These are phyloP conservation scores for Cheirogaleus major DNA, from an alignment of 2,797 vertebrate species.

Conservation along the genomic window DNA sequence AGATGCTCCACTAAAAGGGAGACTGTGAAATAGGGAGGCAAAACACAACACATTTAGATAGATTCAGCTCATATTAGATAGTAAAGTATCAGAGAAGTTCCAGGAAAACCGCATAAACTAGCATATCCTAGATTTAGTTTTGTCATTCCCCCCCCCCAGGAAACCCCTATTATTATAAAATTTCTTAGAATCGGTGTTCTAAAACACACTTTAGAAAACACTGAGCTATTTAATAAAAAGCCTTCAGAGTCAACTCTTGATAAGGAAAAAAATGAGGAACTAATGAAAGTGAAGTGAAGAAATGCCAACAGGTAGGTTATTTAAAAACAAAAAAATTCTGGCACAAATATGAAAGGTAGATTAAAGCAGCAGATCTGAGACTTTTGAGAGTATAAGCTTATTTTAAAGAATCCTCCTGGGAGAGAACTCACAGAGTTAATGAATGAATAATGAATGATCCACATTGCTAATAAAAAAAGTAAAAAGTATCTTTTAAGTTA, in stretches of 20 bases:
- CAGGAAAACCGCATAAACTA: background rate
- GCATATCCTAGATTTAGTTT: background rate
- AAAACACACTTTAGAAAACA: slow-evolving; percentile 41
- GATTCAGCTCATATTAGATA: background rate
- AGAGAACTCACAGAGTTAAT: background rate
- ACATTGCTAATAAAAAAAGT: slow-evolving; percentile 1
- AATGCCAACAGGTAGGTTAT: slow-evolving; percentile 30
- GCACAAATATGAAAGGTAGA: slow-evolving; percentile 34
- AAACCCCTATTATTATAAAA: background rate
- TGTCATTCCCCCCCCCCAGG: background rate
- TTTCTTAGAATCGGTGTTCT: slow-evolving; percentile 20
- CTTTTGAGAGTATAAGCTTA: background rate
- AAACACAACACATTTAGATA: background rate
- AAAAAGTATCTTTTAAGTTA: slow-evolving; percentile 38
- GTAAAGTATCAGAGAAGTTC: background rate
- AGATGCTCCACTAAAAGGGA: background rate
- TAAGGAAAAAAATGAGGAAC: slow-evolving; percentile 21
- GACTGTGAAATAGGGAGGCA: background rate
- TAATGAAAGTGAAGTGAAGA: slow-evolving; percentile 30
- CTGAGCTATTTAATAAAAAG: background rate
- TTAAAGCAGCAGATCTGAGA: slow-evolving; percentile 2
- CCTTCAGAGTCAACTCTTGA: background rate
- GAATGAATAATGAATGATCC: background rate
- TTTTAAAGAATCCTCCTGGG: background rate
- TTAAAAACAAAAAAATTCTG: slow-evolving; percentile 22